These are phyloP conservation scores for Craterocephalus amniculus DNA, from an alignment of 2,797 vertebrate genomes.

Conservation along the genomic window DNA sequence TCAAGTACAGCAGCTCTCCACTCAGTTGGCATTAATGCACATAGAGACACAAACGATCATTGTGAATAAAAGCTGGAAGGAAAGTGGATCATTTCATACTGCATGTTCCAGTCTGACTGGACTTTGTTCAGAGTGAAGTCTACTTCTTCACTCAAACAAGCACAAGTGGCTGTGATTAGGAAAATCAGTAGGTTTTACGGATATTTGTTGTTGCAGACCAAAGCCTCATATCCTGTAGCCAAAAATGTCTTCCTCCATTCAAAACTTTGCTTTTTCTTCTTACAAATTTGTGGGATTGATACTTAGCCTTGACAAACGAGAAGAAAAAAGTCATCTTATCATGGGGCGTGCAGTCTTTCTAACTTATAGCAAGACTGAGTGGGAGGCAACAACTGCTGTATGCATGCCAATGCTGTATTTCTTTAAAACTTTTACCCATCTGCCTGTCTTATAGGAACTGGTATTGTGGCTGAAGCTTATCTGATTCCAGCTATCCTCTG, in stretches of 20 bases:
- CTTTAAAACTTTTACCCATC: no score
- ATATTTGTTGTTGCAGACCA: conserved; percentile 29
- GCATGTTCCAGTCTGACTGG: conserved; percentile 59
- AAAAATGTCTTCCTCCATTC: neutral
- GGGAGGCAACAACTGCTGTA: no score
- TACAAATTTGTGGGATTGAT: neutral
- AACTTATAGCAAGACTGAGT: neutral
- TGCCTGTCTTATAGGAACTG: no score
- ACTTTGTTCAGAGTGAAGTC: conserved; percentile 40
- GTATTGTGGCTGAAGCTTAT: no score
- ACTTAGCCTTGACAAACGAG: neutral
- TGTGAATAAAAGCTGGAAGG: conserved; percentile 12
- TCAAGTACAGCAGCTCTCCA: conserved; percentile 14
- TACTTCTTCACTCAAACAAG: conserved; percentile 20
- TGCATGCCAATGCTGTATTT: neutral
- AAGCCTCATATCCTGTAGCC: neutral
- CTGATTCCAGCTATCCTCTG: no score
- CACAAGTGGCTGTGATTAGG: conserved; percentile 6
- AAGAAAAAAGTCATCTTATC: neutral
- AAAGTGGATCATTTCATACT: conserved; percentile 55
- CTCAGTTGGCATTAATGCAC: conserved; percentile 2
- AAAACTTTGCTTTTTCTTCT: neutral
- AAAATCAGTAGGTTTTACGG: conserved; percentile 33
- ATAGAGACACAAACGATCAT: neutral
- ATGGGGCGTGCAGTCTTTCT: neutral